Percentiles rank a stretch among this genome's conserved stretches.
These are phyloP conservation scores for Amblyopsis hoosieri DNA, from an alignment of 2,797 vertebrate species.

Conservation along the genomic window DNA sequence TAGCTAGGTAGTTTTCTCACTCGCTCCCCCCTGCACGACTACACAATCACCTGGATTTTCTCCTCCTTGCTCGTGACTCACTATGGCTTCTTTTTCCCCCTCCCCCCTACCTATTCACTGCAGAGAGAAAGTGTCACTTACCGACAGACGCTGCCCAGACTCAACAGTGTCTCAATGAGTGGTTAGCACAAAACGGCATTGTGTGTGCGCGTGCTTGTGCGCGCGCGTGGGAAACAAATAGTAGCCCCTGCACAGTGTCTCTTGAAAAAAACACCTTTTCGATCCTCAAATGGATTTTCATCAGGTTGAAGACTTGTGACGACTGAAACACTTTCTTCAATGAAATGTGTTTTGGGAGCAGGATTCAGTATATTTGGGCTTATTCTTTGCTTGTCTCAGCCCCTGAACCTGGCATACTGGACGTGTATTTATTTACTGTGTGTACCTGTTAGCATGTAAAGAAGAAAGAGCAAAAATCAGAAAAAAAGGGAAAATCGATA, in stretches of 20 bases:
- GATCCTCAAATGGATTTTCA: not conserved
- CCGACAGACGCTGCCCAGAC: constrained; percentile 14
- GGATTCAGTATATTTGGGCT: no score
- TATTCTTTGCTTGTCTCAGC: no score
- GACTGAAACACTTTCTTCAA: not conserved
- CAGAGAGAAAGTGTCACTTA: constrained; percentile 44
- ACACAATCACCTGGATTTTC: no score
- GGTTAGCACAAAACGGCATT: not conserved
- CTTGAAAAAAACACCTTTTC: constrained; percentile 16
- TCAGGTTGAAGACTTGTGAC: not conserved
- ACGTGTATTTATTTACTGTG: no score
- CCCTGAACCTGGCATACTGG: no score
- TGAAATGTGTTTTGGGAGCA: no score
- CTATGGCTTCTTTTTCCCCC: constrained; percentile 29
- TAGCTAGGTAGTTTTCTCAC: no score
- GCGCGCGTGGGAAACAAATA: constrained; percentile 17
- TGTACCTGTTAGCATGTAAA: no score
- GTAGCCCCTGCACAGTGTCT: no score
- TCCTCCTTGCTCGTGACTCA: constrained; percentile 54
- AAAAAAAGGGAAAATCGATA: constrained; percentile 18
- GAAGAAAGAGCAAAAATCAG: not conserved
- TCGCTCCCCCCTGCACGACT: no score
- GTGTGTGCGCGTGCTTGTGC: not conserved
- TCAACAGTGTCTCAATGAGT: constrained; percentile 17
- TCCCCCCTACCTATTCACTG: constrained; percentile 25